Conservation (phyloP, 30 jellyfish, hydroid and myxozoan species). For the Mastigias papua region DNA sequence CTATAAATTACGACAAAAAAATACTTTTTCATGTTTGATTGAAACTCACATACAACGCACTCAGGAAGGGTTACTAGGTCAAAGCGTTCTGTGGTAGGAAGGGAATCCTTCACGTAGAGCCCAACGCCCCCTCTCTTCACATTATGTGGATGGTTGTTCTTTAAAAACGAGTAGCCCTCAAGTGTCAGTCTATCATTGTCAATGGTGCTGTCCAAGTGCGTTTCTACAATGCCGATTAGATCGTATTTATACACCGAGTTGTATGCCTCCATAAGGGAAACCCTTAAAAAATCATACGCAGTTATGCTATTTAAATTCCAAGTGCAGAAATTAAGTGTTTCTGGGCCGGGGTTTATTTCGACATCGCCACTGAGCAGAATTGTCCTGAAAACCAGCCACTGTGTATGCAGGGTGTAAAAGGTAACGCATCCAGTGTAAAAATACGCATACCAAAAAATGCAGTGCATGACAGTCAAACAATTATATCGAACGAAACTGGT, state of each 20-base stretch:
- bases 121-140: constrained; percentile 70
- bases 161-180: constrained; percentile 52
- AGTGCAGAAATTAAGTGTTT: constrained; percentile 52
- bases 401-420: constrained; percentile 43
- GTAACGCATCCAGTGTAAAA: constrained; percentile 52
- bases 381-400: constrained; percentile 63
- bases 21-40: constrained; percentile 26
- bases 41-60: constrained; percentile 47
- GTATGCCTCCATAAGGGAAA: constrained; percentile 66
- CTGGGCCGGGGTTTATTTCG: constrained; percentile 76
- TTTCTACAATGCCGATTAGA: constrained; percentile 67
- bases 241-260: constrained; percentile 73
- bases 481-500: constrained; percentile 39
- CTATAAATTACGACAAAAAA: constrained; percentile 31
- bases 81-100: constrained; percentile 44
- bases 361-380: constrained; percentile 77
- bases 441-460: constrained; percentile 15
- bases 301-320: constrained; percentile 71
- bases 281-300: constrained; percentile 70
- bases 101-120: constrained; percentile 64
- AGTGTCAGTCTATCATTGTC: constrained; percentile 65
- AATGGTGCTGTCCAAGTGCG: constrained; percentile 69
- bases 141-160: constrained; percentile 73
- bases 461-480: constrained; percentile 20
- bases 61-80: constrained; percentile 62